Evolutionary conservation across 2,113 vertebrate genomes (phyloP).

Genomic region (Psilopogon haemacephalus): DNA sequence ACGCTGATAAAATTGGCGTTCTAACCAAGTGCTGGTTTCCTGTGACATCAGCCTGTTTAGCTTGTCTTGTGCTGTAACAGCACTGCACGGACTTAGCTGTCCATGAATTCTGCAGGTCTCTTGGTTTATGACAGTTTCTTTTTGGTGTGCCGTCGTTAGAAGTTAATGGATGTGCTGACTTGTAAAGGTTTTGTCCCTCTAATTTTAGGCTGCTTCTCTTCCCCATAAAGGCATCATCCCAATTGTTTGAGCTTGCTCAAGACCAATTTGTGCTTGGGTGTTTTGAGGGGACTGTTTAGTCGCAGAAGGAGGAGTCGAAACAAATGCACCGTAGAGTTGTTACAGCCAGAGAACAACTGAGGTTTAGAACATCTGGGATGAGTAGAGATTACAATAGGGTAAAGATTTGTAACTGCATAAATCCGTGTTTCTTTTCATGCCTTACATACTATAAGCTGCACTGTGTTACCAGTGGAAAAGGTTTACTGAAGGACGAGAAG

Average conservation of each 20-base stretch:
- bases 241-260: not conserved
- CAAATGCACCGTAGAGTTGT: not conserved
- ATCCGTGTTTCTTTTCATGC: not conserved
- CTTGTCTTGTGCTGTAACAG: not conserved
- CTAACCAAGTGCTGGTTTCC: conserved; percentile 19
- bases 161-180: not conserved
- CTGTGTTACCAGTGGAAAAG: not conserved
- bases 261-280: not conserved
- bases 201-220: rapidly evolving
- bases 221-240: not conserved
- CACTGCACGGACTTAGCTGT: not conserved
- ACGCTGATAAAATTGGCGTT: conserved; percentile 4
- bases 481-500: not conserved
- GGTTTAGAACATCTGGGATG: not conserved
- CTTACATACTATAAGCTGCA: not conserved
- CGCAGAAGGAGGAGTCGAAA: not conserved
- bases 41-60: conserved; percentile 32
- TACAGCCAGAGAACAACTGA: not conserved
- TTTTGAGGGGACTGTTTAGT: not conserved
- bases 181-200: not conserved
- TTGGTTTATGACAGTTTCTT: not conserved
- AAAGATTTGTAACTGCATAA: not conserved
- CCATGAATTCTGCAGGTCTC: not conserved
- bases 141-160: not conserved
- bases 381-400: not conserved